Conservation (phyloP, 1,140 invertebrate species). For the Bombyx mandarina region DNA sequence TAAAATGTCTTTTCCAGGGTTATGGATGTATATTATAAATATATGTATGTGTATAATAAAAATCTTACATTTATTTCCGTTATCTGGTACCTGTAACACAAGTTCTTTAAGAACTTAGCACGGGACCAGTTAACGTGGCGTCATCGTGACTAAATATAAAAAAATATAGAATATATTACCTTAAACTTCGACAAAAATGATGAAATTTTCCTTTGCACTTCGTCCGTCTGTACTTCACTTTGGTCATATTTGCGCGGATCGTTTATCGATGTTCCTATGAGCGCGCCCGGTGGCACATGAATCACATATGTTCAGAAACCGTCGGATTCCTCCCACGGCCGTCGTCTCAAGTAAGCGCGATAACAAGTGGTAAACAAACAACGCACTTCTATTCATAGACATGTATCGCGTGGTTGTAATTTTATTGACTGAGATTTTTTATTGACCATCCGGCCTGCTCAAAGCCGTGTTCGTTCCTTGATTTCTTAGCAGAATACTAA, state of each 20-base stretch:
- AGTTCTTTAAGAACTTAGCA: too few species aligned
- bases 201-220: constrained; percentile 41
- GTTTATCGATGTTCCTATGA: constrained; percentile 1
- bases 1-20: too few species aligned
- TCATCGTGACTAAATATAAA: too few species aligned
- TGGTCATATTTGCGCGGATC: constrained; percentile 15
- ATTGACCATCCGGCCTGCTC: constrained; percentile 3
- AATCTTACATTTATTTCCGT: too few species aligned
- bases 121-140: too few species aligned
- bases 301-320: constrained; percentile 5
- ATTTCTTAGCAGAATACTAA: too few species aligned
- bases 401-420: constrained; percentile 2
- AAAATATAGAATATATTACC: constrained; percentile 21
- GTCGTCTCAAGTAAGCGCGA: constrained; percentile 5
- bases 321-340: constrained; percentile 13
- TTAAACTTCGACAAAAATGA: constrained; percentile 37
- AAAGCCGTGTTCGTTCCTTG: constrained; percentile 1
- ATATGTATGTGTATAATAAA: too few species aligned
- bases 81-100: too few species aligned
- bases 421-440: constrained; percentile 6
- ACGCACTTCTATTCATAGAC: constrained; percentile 16
- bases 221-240: constrained; percentile 19
- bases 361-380: constrained; percentile 22
- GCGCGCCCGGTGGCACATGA: neutral
- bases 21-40: too few species aligned